Base-by-base conservation (phyloP, 2,888 invertebrate species). In the Epinotia bilunana region DNA sequence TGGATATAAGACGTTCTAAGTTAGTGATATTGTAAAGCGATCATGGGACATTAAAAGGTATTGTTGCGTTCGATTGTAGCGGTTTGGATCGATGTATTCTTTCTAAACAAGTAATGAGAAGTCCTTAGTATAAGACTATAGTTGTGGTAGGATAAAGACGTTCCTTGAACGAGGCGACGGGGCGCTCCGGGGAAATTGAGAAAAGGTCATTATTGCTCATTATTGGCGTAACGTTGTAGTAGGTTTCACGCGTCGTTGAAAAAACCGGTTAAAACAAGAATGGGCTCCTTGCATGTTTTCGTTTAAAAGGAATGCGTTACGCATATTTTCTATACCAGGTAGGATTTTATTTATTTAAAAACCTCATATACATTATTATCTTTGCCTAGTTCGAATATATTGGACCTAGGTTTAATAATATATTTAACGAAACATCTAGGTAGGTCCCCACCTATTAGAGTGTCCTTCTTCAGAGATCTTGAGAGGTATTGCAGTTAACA, bases 21-120 rank as follows among this genome's bases (percentile, higher is more conserved):
- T 67, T 60, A 39, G 77, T 76, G 80, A 62, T 83, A 79, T 81
- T 83, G 86, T 87, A 87, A 88, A 89, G 83, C 87, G 82, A 90
- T 90, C 87, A 91, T 90, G 86, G 83, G 80, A 80, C 82, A 84
- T 90, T 88, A 86, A 83, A 81, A 76, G 78, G 79, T 81, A 86
- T 90, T 88, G 84, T 79, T 78, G 76, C 63, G 49, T 78, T 79
- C 72, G 74, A 85, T 86, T 81, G 81, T 83, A 86, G 87, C 84
- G 88, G 74, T 74, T 74, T 60, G 23, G 23, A 74, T 70, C 86
- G 85, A 86, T 77, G 74, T 78, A 85, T 88, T 86, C 82, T 81
- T 76, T 61, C 69, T 61, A 76, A 77, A 78, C 70, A 61, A 72
- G 83, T 83, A 84, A 87, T 87, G 82, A 87, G 82, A 69, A 77